These are phyloP conservation scores for Pseudopleuronectes americanus DNA, from an alignment of 2,797 vertebrate species.

Conservation along the genomic window DNA sequence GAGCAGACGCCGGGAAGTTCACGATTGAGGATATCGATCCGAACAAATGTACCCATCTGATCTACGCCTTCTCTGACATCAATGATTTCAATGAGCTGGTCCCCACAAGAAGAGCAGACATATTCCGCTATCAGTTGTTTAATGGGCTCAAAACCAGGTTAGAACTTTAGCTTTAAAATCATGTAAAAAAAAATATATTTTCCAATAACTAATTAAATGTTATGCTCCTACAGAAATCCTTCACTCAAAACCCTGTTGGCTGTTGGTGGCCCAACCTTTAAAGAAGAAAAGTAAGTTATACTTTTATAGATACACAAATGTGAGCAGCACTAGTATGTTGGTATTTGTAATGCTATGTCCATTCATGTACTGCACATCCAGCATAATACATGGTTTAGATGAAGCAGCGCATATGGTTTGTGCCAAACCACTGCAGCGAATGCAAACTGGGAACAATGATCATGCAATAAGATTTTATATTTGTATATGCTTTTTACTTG, in stretches of 20 bases:
- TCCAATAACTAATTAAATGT: background rate
- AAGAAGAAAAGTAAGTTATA: conserved; percentile 74
- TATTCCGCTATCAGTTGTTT: conserved; percentile 70
- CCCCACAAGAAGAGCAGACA: conserved; percentile 69
- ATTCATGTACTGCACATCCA: too few relatives aligned
- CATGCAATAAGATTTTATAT: too few relatives aligned
- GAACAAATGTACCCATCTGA: conserved; percentile 83
- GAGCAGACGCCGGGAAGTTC: conserved; percentile 58
- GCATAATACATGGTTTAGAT: too few relatives aligned
- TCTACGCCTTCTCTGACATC: conserved; percentile 83
- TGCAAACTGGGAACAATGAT: too few relatives aligned
- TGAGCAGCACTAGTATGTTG: too few relatives aligned
- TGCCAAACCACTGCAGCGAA: too few relatives aligned
- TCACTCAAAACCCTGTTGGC: conserved; percentile 82
- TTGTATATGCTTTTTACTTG: too few relatives aligned
- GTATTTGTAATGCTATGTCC: too few relatives aligned
- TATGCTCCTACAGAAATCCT: conserved; percentile 73
- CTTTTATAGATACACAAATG: too few relatives aligned
- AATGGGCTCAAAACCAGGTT: conserved; percentile 79
- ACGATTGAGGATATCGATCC: conserved; percentile 79
- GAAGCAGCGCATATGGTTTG: too few relatives aligned
- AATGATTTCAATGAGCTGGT: conserved; percentile 54
- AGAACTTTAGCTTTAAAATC: background rate
- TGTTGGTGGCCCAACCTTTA: conserved; percentile 81
- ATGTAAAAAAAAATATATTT: background rate